These are phyloP conservation scores for Embidobia sp. DNA, from an alignment of 2,888 invertebrate species.

Conservation along the genomic window DNA sequence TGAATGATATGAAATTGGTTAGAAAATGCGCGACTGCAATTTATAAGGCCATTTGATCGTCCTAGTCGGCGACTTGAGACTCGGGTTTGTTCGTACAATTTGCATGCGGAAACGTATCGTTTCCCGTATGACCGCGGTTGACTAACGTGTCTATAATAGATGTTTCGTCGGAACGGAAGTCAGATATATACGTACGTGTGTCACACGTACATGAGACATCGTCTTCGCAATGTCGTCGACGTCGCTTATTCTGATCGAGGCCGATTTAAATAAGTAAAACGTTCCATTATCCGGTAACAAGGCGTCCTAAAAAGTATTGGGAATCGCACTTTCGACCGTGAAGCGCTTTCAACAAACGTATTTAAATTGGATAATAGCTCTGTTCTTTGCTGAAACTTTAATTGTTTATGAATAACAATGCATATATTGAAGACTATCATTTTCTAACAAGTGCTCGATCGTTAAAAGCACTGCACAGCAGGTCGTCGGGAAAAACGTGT, in stretches of 20 bases:
- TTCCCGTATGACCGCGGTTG: conserved; percentile 61
- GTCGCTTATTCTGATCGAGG: conserved; percentile 52
- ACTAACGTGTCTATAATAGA: conserved; percentile 65
- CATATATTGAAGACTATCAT: no score
- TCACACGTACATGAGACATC: conserved; percentile 46
- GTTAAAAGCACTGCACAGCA: no score
- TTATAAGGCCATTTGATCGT: conserved; percentile 41
- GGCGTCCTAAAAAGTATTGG: conserved; percentile 43
- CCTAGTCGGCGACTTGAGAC: conserved; percentile 22
- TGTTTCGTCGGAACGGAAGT: conserved; percentile 59
- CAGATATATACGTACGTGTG: conserved; percentile 40
- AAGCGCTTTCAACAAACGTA: conserved; percentile 15
- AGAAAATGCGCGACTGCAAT: conserved; percentile 14
- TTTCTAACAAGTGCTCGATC: no score
- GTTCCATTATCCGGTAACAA: conserved; percentile 55
- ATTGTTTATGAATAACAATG: no score
- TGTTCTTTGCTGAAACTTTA: neutral
- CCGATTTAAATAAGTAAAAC: conserved; percentile 64
- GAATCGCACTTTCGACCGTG: conserved; percentile 34
- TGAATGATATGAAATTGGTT: neutral
- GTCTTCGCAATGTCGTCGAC: conserved; percentile 41
- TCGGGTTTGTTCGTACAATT: conserved; percentile 57
- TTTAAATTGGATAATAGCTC: conserved; percentile 18
- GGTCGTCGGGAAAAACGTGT: no score
- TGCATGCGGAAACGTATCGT: conserved; percentile 67